A percentile compares a stretch with the other conserved stretches of the same genome.
phyloP scores from a whole-genome alignment of 2,888 invertebrate genomes.

The Mesorhabditis spiculigera region DNA sequence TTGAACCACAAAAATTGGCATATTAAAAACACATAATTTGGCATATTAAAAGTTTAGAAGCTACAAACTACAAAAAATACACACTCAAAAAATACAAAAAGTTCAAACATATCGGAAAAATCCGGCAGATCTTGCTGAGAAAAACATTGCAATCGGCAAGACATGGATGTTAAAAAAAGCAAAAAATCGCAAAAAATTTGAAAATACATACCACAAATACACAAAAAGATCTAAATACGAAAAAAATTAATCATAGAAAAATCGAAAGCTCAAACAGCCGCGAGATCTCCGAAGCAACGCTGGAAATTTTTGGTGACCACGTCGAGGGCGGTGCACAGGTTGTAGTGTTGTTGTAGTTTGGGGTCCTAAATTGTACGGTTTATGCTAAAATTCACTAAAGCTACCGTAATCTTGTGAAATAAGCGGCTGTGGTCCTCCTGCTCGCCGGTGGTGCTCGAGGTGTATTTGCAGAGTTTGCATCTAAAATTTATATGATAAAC shows the following conservation, averaged over 20 bases:
- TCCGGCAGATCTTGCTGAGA: neutral
- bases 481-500: constrained; percentile 13
- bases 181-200: neutral
- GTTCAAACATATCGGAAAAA: constrained; percentile 6
- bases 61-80: neutral
- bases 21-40: neutral
- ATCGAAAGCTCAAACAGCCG: too few species aligned
- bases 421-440: constrained; percentile 19
- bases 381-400: too few species aligned
- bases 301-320: constrained; percentile 22
- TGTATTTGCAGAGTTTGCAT: constrained; percentile 30
- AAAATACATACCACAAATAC: too few species aligned
- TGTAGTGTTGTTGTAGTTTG: constrained; percentile 27
- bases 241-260: too few species aligned
- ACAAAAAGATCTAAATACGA: too few species aligned
- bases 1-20: constrained; percentile 6
- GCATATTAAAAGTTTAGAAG: neutral
- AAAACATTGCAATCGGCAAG: neutral
- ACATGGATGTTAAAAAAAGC: neutral
- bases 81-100: constrained; percentile 7
- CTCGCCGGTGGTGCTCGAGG: constrained; percentile 18
- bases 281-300: constrained; percentile 19
- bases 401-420: constrained; percentile 11
- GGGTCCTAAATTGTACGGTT: constrained; percentile 11
- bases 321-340: constrained; percentile 27